Conservation (phyloP, 2,113 vertebrate genomes). For the Tursiops truncatus region DNA sequence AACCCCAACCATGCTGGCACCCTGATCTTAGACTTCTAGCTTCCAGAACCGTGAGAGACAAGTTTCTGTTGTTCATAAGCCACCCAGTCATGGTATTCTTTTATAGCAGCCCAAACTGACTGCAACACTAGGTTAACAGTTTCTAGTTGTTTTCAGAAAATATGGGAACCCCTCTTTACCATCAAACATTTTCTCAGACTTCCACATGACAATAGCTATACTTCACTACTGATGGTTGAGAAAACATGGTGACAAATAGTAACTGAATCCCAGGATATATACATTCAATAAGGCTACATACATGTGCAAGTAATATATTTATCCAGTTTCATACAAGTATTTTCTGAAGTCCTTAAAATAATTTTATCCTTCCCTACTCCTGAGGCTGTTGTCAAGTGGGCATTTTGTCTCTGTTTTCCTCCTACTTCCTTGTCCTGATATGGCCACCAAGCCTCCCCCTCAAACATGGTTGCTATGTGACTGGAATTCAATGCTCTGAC, state of each 20-base stretch:
- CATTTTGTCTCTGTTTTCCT: slow-evolving; percentile 52
- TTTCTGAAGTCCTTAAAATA: slow-evolving; percentile 61
- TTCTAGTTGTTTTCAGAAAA: slow-evolving; percentile 37
- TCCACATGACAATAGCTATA: neutral
- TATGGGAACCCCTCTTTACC: neutral
- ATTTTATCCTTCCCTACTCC: neutral
- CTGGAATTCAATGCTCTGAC: slow-evolving; percentile 17
- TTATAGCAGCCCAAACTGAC: neutral
- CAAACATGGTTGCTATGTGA: slow-evolving; percentile 59
- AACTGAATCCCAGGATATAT: slow-evolving; percentile 1
- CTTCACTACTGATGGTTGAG: neutral
- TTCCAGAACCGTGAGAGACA: neutral
- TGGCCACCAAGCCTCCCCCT: slow-evolving; percentile 55
- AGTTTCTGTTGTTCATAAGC: neutral
- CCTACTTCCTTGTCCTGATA: slow-evolving; percentile 64
- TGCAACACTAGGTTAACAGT: neutral
- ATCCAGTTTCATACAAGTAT: slow-evolving; percentile 39
- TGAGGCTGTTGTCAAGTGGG: slow-evolving; percentile 61
- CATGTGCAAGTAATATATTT: slow-evolving; percentile 28
- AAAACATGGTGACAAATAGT: neutral
- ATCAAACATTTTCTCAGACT: slow-evolving; percentile 33
- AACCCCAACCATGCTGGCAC: neutral
- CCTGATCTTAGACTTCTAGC: neutral
- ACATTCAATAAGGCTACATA: slow-evolving; percentile 27
- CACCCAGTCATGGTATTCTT: neutral